Base-by-base conservation (phyloP, 2,888 invertebrate genomes). In the Megalurothrips usitatus region DNA sequence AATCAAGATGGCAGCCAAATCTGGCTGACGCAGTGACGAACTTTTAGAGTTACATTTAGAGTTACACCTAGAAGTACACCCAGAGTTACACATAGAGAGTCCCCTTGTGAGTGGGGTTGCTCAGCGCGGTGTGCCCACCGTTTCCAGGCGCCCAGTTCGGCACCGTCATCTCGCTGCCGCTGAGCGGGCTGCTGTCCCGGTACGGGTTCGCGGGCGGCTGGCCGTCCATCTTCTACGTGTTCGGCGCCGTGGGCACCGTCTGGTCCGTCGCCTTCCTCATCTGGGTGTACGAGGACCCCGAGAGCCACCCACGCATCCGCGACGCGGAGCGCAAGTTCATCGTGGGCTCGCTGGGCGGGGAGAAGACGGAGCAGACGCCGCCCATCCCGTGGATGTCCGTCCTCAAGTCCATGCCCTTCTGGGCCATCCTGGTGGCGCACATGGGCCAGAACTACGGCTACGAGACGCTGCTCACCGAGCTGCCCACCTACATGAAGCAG, bases 311-410 rank as follows among this genome's bases (percentile, higher is more conserved):
- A 19, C 78, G 81, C 26, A 83, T 84, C 34, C 79, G 84, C 10
- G 81, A 82, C n/a, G 83, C 83, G 10, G 86, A 86, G 82, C 82
- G 82, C 79, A 81, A 82, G 28, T 86, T 84, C 83, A 85, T 86
- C 78, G 82, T 82, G 8, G 79, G 82, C 79, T 81, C 83, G 12
- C 81, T 84, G 11, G 78, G 14, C 83, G 83, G 84, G 82, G 84
- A 58, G 48, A 82, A 80, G 83, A 82, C 28, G 82, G 84, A 78
- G 68, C 68, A 75, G 68, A 75, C 68, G 9, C 68, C 68, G 23
- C 68, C 68, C 1, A 85, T 86, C 28, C 88, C 88, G 1, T 87
- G 86, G 86, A 83, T 82, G 75, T 81, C 84, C 8, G 86, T 88
- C 80, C 83, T 86, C 17, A 86, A 84, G 10, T 86, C 86, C 4